These are phyloP conservation scores for Oscheius myriophilus DNA, from an alignment of 2,888 invertebrate genomes.

Conservation along the genomic window DNA sequence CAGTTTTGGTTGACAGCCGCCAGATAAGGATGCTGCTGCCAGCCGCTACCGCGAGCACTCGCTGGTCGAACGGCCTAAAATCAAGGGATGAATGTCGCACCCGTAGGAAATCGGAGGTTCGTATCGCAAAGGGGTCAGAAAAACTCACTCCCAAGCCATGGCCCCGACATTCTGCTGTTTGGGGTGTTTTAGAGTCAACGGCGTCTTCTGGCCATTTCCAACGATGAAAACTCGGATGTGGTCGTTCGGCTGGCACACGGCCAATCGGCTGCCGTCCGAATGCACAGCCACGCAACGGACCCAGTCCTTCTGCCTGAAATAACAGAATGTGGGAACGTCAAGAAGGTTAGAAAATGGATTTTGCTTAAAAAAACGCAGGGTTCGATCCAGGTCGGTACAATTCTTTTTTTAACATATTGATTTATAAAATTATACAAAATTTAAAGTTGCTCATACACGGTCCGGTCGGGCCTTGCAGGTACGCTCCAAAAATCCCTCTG, in stretches of 20 bases:
- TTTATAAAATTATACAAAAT: too few relatives aligned
- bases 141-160: slow-evolving; percentile 29
- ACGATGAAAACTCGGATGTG: slow-evolving; percentile 22
- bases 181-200: slow-evolving; percentile 27
- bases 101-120: neutral
- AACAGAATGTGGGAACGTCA: too few relatives aligned
- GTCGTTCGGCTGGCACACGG: slow-evolving; percentile 25
- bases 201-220: neutral
- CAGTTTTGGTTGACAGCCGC: slow-evolving; percentile 15
- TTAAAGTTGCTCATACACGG: too few relatives aligned
- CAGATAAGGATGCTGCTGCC: slow-evolving; percentile 16
- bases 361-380: neutral
- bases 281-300: slow-evolving; percentile 25
- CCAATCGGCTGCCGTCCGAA: slow-evolving; percentile 17
- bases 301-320: slow-evolving; percentile 27
- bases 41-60: slow-evolving; percentile 25
- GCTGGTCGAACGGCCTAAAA: slow-evolving; percentile 24
- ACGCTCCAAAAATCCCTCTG: too few relatives aligned
- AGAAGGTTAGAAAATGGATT: neutral
- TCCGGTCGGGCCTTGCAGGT: too few relatives aligned
- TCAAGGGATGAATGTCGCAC: neutral
- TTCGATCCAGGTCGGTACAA: slow-evolving; percentile 3
- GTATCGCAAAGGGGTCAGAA: too few relatives aligned
- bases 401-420: too few relatives aligned
- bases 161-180: slow-evolving; percentile 19